Evolutionary conservation across 2,888 invertebrate species (phyloP).

Genomic region (Arge pagana): DNA sequence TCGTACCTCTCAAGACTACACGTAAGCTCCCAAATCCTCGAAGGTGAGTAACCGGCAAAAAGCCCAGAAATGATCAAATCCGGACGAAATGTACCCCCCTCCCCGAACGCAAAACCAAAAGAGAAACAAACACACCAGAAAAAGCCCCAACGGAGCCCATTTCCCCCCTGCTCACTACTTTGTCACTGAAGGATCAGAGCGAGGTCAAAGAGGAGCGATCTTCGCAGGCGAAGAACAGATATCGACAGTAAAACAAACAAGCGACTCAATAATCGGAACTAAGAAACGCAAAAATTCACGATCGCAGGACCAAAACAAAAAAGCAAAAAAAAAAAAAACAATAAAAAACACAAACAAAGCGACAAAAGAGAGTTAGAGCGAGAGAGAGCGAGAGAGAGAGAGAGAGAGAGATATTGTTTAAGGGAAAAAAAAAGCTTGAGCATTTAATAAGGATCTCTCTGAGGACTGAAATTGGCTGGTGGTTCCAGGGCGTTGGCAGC

Average conservation of each 20-base stretch:
- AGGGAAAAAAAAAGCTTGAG: conserved; percentile 53
- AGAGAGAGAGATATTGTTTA: conserved; percentile 50
- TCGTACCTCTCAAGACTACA: conserved; percentile 55
- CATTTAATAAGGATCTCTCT: too few relatives aligned
- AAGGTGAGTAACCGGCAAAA: conserved; percentile 34
- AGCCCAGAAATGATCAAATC: too few relatives aligned
- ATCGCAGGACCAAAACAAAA: conserved; percentile 11
- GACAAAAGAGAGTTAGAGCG: conserved; percentile 21
- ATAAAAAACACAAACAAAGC: conserved; percentile 17
- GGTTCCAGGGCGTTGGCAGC: conserved; percentile 60
- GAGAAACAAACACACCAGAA: conserved; percentile 10
- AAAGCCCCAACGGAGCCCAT: conserved; percentile 14
- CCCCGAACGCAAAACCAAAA: too few relatives aligned
- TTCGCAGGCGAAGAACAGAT: too few relatives aligned
- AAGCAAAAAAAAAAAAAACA: conserved; percentile 4
- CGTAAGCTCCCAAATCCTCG: too few relatives aligned
- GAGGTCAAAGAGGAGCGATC: too few relatives aligned
- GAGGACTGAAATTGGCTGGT: conserved; percentile 60
- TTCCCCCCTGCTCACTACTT: too few relatives aligned
- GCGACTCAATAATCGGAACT: too few relatives aligned
- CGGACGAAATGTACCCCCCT: too few relatives aligned
- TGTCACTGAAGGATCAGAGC: too few relatives aligned
- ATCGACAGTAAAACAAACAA: too few relatives aligned
- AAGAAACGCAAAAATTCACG: conserved; percentile 13
- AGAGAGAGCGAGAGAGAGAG: conserved; percentile 28